Base-by-base conservation (phyloP, 1,140 invertebrate genomes). In the Anastrepha obliqua region DNA sequence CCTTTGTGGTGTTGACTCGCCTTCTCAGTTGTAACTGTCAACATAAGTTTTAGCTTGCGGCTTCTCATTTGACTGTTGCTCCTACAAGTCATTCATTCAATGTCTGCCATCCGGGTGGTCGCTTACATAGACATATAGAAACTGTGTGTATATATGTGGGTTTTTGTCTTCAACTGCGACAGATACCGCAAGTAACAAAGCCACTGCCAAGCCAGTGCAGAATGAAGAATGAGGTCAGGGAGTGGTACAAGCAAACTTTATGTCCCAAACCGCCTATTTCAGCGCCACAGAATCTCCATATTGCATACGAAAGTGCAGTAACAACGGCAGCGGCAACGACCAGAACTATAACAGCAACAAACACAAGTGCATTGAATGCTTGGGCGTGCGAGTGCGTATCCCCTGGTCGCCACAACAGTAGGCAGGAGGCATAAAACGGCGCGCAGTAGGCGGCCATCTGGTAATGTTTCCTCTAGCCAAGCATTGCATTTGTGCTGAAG, bases 11-110 rank as follows among this genome's bases (percentile, higher is more conserved):
- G 74, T 81, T 81, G 74, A 17, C 47, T 81, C 74, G 74, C 74
- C 74, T 81, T 81, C 51, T 55, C 74, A 47, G 74, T 81, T 81
- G 74, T 81, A 81, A 81, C 74, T 58, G 74, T 81, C 74, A 81
- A 81, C 74, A 81, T 81, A 81, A 81, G 74, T 81, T 81, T 81
- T 81, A 81, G 74, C 74, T 81, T 81, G 74, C 47, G 74, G 74
- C 74, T 81, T 81, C 74, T 51, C 74, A 81, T 81, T 81, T 81
- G 74, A 81, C 74, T 81, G 74, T 81, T 81, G 74, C 74, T 81
- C 74, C 74, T 51, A n/a, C 74, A 81, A 81, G 74, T 81, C 74
- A 81, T 81, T 81, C 74, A 81, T 74, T 74, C 67, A 81, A 81
- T 81, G 74, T 55, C 74, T 81, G 74, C 47, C 74, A 55, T 9